Evolutionary conservation across 2,113 vertebrate genomes (phyloP), one percentile per base, ranked within the genome.

Genomic region (Sceloporus undulatus): DNA sequence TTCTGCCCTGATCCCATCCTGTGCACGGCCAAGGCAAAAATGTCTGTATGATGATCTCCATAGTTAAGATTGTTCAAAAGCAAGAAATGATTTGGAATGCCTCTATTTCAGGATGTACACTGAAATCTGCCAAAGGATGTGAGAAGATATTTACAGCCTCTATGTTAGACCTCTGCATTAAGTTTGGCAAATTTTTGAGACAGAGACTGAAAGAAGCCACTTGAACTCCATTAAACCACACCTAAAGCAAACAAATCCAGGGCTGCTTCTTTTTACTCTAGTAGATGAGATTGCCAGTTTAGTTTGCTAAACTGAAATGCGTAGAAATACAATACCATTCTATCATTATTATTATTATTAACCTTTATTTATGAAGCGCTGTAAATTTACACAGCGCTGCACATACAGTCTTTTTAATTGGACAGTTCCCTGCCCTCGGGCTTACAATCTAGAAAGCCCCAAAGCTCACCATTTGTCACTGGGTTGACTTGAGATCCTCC

Each of bases 121-220:
- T 42, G 66, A 87, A 75, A 42, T 62, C 34, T 75, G 19, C 62
- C 77, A 71, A 73, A 6, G 5, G 29, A 54, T 66, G 25, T 40
- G 54, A 85, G n/a, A 11, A 21, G 18, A 66, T 75, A 68, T 75
- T 86, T 54, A 86, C 23, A 75, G 29, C 38, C 38, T 80, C 48
- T 75, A 8, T 87, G 82, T 82, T 25, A 87, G 56, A 75, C 42
- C 27, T 75, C 84, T 85, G 74, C 74, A 77, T 78, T 85, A 85
- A 48, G 34, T 65, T n/a, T 38, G 42, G 59, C 73, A 76, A 65
- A 38, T 65, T 48, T 85, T 56, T n/a, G 9, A 66, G 54, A 48
- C 11, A 40, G n/a, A 79, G 54, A 34, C 38, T 1, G 0, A 52
- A 87, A 89, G 75, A 54, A 95, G 38, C 34, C 34, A 86, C 29